phyloP scores from a whole-genome alignment of 2,113 vertebrate species.

The Crotalus horridus region DNA sequence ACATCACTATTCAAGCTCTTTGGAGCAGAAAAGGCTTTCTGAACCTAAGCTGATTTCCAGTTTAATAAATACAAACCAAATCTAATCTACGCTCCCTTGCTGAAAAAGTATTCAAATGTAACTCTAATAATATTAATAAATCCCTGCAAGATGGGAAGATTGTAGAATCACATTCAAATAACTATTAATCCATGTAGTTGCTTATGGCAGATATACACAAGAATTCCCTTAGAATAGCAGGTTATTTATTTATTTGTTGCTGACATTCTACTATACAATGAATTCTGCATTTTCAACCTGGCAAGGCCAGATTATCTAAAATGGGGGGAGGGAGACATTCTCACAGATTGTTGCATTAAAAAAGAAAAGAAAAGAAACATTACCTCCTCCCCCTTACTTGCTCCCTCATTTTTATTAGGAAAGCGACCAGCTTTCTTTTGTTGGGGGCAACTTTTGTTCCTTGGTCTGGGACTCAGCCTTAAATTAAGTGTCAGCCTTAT shows the following conservation, averaged over 20 bases:
- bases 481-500: constrained; percentile 5
- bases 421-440: constrained; percentile 21
- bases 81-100: neutral
- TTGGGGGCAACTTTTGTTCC: neutral
- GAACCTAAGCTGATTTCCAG: neutral
- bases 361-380: neutral
- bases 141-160: neutral
- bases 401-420: neutral
- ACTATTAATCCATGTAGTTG: neutral
- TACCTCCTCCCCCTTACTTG: neutral
- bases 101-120: neutral
- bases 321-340: neutral
- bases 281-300: neutral
- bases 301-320: neutral
- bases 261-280: neutral
- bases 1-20: neutral
- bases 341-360: neutral
- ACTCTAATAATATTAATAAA: neutral
- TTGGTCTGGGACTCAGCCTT: rapidly evolving
- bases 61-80: neutral
- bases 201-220: neutral
- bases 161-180: neutral
- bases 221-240: neutral
- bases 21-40: neutral
- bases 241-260: neutral